Evolutionary conservation across 1,140 invertebrate genomes (phyloP).

Genomic region (Theocolax elegans): DNA sequence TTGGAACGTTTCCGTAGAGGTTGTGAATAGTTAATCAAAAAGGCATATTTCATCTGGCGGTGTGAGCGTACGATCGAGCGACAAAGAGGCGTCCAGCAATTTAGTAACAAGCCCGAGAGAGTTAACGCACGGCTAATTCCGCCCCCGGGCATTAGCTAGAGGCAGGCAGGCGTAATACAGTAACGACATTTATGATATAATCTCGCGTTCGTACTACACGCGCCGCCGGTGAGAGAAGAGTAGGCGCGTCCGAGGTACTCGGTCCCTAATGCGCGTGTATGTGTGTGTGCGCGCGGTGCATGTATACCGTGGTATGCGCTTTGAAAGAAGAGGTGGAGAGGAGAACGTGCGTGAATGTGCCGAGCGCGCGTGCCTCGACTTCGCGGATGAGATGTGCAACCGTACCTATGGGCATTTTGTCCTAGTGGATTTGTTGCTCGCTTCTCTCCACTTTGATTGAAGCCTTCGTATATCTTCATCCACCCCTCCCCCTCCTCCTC

Average conservation of each 20-base stretch:
- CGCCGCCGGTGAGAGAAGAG: neutral
- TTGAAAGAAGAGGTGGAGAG: neutral
- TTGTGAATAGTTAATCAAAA: slow-evolving; percentile 17
- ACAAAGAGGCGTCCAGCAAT: slow-evolving; percentile 29
- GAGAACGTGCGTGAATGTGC: slow-evolving; percentile 13
- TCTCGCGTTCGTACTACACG: slow-evolving; percentile 50
- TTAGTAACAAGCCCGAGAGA: slow-evolving; percentile 3
- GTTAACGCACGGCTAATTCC: slow-evolving; percentile 4
- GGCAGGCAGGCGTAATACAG: slow-evolving; percentile 54
- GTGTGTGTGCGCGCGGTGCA: too few species aligned
- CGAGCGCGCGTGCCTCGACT: neutral
- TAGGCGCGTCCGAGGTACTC: slow-evolving; percentile 17
- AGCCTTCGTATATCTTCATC: too few species aligned
- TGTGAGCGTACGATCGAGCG: slow-evolving; percentile 20
- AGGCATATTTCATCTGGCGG: slow-evolving; percentile 2
- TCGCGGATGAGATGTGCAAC: neutral
- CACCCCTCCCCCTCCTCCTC: too few species aligned
- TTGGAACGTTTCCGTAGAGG: neutral
- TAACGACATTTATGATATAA: slow-evolving; percentile 63
- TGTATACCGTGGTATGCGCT: slow-evolving; percentile 20
- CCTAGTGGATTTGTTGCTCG: neutral
- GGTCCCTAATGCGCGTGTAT: too few species aligned
- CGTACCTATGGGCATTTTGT: neutral
- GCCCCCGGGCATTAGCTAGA: slow-evolving; percentile 3
- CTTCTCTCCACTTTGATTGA: neutral